Evolutionary conservation across 2,797 vertebrate species (phyloP), one percentile per base, ranked within the genome.

Genomic region (Enoplosus armatus): DNA sequence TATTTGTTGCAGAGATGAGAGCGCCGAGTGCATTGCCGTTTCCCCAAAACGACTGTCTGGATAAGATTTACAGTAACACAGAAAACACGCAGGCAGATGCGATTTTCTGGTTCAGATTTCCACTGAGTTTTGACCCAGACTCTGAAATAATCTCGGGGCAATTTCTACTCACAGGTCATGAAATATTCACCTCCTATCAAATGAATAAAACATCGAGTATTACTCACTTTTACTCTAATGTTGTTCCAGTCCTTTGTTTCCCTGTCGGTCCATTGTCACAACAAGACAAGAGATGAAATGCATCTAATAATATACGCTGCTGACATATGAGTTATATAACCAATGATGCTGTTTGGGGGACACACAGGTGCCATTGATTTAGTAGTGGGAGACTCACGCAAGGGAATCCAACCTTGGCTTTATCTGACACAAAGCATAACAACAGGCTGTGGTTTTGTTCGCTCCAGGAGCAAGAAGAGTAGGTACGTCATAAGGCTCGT

Each of bases 151-250:
- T 89, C 90, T 85, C 5, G 18, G 69, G 59, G 82, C 75, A 51
- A 51, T 84, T 89, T 88, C 70, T 64, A 77, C 77, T 75, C 64
- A 0, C 53, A 48, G 63, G 80, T 82, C 82, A 82, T 94, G 81
- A 91, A 92, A 91, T 90, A 92, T 93, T 92, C 77, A 92, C 78
- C 62, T 77, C 8, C 7, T 55, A 71, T 70, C 27, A 69, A 59
- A 90, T 92, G 27, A 91, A 92, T 91, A 85, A 88, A 90, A 85
- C 15, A 93, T 87, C 77, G 54, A 55, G 61, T 72, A 76, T 89
- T 85, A 71, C 81, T 83, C 74, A 80, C 79, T 85, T 90, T 76
- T 69, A 68, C 86, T 83, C 54, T 75, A 68, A 66, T 10, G 59
- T 66, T 67, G 53, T 61, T 81, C 37, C 51, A 50, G 31, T 72